Conservation (phyloP, 2,888 invertebrate genomes). For the Myathropa florea region DNA sequence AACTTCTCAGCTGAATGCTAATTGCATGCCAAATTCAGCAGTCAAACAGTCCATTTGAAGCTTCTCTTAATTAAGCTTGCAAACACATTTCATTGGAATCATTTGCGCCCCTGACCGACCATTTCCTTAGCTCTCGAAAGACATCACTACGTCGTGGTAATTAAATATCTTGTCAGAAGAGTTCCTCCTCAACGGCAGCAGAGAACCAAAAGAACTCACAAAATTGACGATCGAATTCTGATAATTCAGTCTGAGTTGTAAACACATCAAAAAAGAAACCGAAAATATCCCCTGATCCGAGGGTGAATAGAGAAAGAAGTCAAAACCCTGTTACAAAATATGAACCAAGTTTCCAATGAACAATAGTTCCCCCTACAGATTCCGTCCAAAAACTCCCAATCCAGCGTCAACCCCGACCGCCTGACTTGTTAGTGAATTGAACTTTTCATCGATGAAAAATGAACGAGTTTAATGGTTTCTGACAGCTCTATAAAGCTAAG, state of each 20-base stretch:
- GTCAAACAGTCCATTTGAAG: too few relatives aligned
- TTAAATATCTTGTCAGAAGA: neutral
- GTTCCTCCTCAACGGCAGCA: neutral
- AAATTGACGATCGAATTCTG: neutral
- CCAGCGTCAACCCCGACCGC: neutral
- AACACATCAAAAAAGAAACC: neutral
- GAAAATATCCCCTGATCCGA: neutral
- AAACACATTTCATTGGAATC: too few relatives aligned
- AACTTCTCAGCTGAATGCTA: too few relatives aligned
- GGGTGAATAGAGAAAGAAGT: neutral
- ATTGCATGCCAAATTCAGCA: too few relatives aligned
- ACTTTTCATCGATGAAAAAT: constrained; percentile 68
- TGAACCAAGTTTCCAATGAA: neutral
- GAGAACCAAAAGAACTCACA: neutral
- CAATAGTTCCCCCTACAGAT: neutral
- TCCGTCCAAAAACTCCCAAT: too few relatives aligned
- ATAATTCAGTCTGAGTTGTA: neutral
- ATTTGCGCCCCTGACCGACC: too few relatives aligned
- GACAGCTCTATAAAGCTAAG: constrained; percentile 66
- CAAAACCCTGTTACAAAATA: neutral
- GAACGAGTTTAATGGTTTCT: constrained; percentile 63
- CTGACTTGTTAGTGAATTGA: constrained; percentile 52
- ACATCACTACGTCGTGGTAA: neutral
- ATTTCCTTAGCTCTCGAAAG: too few relatives aligned
- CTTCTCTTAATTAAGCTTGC: too few relatives aligned